Percentiles rank a stretch among this genome's conserved stretches.
These are phyloP conservation scores for Donacobius atricapilla DNA, from an alignment of 2,113 vertebrate species.

Conservation along the genomic window DNA sequence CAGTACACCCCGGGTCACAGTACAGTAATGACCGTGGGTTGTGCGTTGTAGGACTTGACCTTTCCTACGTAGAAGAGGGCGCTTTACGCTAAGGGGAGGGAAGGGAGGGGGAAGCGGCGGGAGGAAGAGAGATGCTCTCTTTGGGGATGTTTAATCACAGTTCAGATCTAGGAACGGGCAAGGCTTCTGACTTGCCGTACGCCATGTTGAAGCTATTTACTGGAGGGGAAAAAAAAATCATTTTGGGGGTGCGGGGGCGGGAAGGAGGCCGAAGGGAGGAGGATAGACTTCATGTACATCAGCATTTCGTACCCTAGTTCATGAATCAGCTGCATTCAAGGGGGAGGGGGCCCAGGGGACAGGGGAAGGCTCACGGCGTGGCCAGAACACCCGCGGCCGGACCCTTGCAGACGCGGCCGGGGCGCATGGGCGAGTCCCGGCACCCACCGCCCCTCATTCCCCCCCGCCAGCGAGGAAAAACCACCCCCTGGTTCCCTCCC, in stretches of 20 bases:
- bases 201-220: slow-evolving; percentile 55
- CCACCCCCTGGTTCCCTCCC: background rate
- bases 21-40: slow-evolving; percentile 67
- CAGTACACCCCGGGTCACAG: slow-evolving; percentile 63
- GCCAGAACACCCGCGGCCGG: background rate
- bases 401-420: background rate
- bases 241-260: background rate
- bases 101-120: background rate
- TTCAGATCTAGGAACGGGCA: slow-evolving; percentile 47
- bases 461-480: fast-evolving
- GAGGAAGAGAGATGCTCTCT: slow-evolving; percentile 60
- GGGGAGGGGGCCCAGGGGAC: background rate
- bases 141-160: slow-evolving; percentile 59
- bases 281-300: slow-evolving; percentile 26
- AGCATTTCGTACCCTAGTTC: slow-evolving; percentile 15
- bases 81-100: slow-evolving; percentile 41
- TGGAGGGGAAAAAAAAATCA: background rate
- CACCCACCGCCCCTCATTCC: background rate
- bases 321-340: slow-evolving; percentile 8
- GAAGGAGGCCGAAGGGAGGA: background rate
- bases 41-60: slow-evolving; percentile 76
- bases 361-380: background rate
- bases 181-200: slow-evolving; percentile 46
- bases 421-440: background rate
- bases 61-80: slow-evolving; percentile 65